Base-by-base conservation (phyloP, 2,797 vertebrate genomes). In the Acropternis orthonyx region DNA sequence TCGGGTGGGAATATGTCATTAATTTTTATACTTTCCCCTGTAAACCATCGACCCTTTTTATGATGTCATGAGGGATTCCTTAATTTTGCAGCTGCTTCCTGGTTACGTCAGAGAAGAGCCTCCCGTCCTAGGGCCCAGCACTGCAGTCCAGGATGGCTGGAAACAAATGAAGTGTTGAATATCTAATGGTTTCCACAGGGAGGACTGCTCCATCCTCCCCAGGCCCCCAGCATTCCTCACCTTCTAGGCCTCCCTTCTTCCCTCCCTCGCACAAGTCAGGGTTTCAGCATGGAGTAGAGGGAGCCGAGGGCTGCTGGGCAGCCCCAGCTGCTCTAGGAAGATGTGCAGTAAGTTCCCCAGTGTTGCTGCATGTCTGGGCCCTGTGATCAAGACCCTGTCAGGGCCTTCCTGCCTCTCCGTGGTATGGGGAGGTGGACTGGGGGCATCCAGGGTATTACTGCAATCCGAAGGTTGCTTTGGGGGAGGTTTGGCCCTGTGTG, bases 31-130 rank as follows among this genome's bases (percentile, higher is more conserved):
- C 97, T 96, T 97, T 98, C 97, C 97, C 97, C 97, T 97, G 98
- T 98, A 98, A 98, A 97, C 97, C 97, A 93, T 97, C 93, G 90
- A 98, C 97, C 97, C 97, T 97, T 98, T 98, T 98, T 98, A 98
- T 98, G 97, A 98, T 98, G 98, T 98, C 98, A 98, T 98, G 97
- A 98, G 98, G 98, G 98, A 98, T 98, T 98, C 98, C 98, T 98
- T 98, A 97, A 97, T 98, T 98, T 98, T 97, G 98, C 98, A 98
- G 98, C 98, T 98, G 98, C 98, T 98, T 98, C 98, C 98, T 98
- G 98, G 97, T 98, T 98, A 98, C 98, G 97, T 98, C 98, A 98
- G 98, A 98, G 97, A 97, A 97, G 97, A 98, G 97, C 97, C 98
- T 98, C 95, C 97, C 94, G 93, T 97, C 96, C 97, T 95, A 93